Evolutionary conservation across 2,113 vertebrate species (phyloP).

Genomic region (Odocoileus virginianus): DNA sequence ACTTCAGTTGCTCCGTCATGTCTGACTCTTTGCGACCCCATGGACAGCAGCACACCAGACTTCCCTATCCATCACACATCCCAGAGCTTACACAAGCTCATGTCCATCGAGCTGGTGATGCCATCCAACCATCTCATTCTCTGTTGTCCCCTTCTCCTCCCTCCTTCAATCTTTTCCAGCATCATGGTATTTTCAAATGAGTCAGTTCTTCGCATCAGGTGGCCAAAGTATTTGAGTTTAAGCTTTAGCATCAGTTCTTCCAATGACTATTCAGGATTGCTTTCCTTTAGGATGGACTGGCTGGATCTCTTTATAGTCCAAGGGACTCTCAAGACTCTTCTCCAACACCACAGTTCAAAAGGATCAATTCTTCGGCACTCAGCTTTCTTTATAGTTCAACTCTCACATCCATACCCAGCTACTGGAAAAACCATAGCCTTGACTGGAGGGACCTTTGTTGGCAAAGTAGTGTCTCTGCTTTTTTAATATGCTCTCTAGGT

Average conservation of each 20-base stretch:
- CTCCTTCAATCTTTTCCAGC: not conserved
- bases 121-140: not conserved
- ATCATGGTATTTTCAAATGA: not conserved
- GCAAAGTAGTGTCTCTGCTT: not conserved
- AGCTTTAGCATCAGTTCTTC: not conserved
- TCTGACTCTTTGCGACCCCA: rapidly evolving
- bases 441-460: not conserved
- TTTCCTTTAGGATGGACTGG: not conserved
- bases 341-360: not conserved
- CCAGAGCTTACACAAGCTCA: not conserved
- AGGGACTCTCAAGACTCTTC: not conserved
- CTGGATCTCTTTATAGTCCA: not conserved
- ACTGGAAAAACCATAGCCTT: not conserved
- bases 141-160: not conserved
- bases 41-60: not conserved
- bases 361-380: not conserved
- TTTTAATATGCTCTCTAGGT: not conserved
- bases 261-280: not conserved
- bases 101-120: not conserved
- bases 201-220: not conserved
- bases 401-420: not conserved
- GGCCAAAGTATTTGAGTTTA: not conserved
- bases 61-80: not conserved
- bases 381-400: not conserved
- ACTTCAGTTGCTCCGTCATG: not conserved